Evolutionary conservation across 2,888 invertebrate species (phyloP).

Genomic region (Sthenelais limicola): DNA sequence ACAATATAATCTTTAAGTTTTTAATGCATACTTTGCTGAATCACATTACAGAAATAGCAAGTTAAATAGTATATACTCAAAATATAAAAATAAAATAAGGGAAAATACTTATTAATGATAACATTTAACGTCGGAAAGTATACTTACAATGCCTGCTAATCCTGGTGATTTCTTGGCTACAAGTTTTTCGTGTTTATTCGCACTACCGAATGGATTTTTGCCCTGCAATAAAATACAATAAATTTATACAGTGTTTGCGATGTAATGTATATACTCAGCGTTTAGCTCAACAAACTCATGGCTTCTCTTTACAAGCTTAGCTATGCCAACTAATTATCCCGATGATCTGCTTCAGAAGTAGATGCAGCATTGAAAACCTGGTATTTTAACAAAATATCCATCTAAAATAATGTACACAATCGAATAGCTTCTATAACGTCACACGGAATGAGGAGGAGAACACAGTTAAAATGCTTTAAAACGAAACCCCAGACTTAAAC

Average conservation of each 20-base stretch:
- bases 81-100: too few relatives aligned
- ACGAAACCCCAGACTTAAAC: too few relatives aligned
- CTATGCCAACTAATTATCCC: not conserved
- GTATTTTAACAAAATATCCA: constrained; percentile 1
- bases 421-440: not conserved
- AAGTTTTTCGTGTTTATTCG: constrained; percentile 36
- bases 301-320: not conserved
- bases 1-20: not conserved
- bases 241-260: not conserved
- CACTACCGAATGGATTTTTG: constrained; percentile 27
- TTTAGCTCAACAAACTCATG: not conserved
- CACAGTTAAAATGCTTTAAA: not conserved
- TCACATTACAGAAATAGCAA: too few relatives aligned
- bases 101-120: too few relatives aligned
- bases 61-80: too few relatives aligned
- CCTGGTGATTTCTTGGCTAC: constrained; percentile 53
- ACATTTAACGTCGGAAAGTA: too few relatives aligned
- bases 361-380: too few relatives aligned
- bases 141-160: constrained; percentile 44
- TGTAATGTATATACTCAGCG: not conserved
- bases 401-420: constrained; percentile 11
- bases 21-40: not conserved
- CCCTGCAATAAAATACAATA: not conserved
- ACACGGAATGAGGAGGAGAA: not conserved
- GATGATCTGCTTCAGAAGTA: too few relatives aligned